Percentiles rank a stretch among this genome's conserved stretches.
Conservation (phyloP, 2,797 vertebrate genomes). For the Nyctibius grandis region DNA sequence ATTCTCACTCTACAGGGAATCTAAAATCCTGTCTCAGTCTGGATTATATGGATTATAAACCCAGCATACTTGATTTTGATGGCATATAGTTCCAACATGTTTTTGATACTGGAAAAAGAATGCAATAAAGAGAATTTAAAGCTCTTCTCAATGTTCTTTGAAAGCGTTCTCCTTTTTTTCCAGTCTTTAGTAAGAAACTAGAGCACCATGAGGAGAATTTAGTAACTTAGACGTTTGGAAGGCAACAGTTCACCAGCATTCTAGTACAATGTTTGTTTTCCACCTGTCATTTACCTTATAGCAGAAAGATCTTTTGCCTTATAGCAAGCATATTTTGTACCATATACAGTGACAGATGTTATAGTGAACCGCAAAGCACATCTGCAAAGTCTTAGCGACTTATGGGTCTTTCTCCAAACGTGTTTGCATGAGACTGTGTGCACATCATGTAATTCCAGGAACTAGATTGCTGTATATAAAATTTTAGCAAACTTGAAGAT, state of each 20-base stretch:
- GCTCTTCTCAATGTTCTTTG: background rate
- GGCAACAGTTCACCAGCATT: background rate
- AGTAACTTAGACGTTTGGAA: background rate
- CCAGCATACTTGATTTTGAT: background rate
- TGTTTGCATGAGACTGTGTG: background rate
- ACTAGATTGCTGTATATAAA: background rate
- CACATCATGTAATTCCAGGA: background rate
- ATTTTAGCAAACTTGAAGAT: background rate
- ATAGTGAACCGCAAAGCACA: background rate
- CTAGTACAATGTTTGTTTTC: background rate
- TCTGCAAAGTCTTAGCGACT: background rate
- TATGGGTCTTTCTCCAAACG: background rate
- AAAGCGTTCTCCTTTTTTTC: background rate
- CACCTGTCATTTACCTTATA: background rate
- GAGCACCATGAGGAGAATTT: background rate
- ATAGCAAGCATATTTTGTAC: background rate
- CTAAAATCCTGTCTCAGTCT: background rate
- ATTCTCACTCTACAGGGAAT: background rate
- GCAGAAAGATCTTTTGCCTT: background rate
- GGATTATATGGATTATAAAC: background rate
- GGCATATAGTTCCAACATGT: background rate
- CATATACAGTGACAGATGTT: background rate
- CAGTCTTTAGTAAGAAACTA: background rate
- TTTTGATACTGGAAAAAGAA: background rate
- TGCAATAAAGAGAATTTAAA: background rate